Evolutionary conservation across 2,113 vertebrate species (phyloP).

Genomic region (Mohoua ochrocephala): DNA sequence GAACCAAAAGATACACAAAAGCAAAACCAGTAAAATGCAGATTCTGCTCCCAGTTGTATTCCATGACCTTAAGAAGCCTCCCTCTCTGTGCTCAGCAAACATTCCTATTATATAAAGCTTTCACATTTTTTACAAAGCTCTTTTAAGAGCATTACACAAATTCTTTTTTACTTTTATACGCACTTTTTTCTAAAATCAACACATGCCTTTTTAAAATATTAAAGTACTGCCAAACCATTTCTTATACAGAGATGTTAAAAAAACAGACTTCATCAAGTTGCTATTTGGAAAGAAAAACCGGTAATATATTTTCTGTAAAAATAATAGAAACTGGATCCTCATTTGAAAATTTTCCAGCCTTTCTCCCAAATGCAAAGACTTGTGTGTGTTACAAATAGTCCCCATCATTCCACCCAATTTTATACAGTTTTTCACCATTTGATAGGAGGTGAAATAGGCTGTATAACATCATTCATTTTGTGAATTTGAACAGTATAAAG

Average conservation of each 20-base stretch:
- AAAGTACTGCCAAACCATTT: background rate
- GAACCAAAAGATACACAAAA: background rate
- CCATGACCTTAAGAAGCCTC: background rate
- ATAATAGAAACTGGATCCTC: background rate
- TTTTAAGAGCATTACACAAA: background rate
- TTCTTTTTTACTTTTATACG: background rate
- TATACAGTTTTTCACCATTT: background rate
- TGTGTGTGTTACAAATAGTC: accelerated
- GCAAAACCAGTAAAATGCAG: background rate
- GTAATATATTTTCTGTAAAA: background rate
- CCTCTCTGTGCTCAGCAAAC: background rate
- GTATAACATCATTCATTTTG: background rate
- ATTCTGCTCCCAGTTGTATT: background rate
- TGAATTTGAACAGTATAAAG: background rate
- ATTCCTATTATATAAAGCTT: background rate
- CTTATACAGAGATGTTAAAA: background rate
- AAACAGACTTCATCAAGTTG: background rate
- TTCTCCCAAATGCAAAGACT: background rate
- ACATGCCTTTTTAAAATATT: background rate
- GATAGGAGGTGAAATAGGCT: background rate
- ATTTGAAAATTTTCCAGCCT: background rate
- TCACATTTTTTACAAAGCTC: background rate
- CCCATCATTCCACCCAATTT: background rate
- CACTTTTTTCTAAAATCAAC: background rate
- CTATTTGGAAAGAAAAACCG: background rate